phyloP scores from a whole-genome alignment of 2,888 invertebrate genomes.

The Apantesis nais region DNA sequence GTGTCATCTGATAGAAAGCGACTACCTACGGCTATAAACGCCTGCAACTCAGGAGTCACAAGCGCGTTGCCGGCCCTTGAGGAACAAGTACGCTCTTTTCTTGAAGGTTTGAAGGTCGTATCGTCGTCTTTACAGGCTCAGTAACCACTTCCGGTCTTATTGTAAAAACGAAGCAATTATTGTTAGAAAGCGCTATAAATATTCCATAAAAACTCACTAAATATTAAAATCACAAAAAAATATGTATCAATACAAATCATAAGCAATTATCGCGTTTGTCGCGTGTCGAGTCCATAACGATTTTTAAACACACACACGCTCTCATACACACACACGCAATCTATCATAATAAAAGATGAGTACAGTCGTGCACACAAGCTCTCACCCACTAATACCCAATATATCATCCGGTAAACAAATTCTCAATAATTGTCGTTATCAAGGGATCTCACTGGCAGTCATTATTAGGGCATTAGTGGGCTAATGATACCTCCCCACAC shows the following conservation, averaged over 20 bases:
- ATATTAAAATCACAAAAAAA: constrained; percentile 11
- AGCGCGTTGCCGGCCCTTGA: no score
- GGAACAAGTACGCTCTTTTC: no score
- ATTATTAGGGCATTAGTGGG: constrained; percentile 48
- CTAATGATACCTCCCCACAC: constrained; percentile 32
- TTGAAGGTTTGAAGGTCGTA: no score
- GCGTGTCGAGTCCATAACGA: constrained; percentile 28
- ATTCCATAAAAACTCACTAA: constrained; percentile 5
- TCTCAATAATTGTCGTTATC: constrained; percentile 42
- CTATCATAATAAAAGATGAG: constrained; percentile 8
- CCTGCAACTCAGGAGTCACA: no score
- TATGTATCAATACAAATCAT: constrained; percentile 27
- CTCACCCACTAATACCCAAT: constrained; percentile 29
- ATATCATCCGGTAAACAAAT: constrained; percentile 44
- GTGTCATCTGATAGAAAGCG: no score
- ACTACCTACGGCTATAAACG: no score
- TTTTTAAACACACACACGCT: constrained; percentile 12
- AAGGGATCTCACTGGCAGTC: constrained; percentile 33
- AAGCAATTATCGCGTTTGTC: constrained; percentile 32
- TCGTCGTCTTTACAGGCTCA: not conserved
- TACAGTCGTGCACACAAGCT: constrained; percentile 14
- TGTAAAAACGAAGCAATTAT: not conserved
- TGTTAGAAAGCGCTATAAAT: not conserved
- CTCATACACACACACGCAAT: not conserved
- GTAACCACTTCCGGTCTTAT: not conserved